Conservation (phyloP, 2,888 invertebrate genomes). For the Pseudeuparius sepicola region DNA sequence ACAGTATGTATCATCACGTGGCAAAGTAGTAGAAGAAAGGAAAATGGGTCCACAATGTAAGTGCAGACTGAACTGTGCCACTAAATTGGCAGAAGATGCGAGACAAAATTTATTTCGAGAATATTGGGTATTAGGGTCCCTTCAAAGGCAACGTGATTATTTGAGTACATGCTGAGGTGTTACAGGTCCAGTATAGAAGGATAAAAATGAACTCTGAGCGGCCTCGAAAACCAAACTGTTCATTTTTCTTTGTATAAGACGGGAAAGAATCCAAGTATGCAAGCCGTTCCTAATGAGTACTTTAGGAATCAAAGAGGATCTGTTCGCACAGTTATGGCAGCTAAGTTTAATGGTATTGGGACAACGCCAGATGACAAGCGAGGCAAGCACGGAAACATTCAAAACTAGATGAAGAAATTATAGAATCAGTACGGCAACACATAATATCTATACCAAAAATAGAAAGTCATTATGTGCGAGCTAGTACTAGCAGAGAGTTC, state of each 20-base stretch:
- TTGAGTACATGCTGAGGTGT: conserved; percentile 10
- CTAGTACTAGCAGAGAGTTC: conserved; percentile 5
- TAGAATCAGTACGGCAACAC: conserved; percentile 4
- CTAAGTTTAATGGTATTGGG: conserved; percentile 5
- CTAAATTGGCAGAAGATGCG: conserved; percentile 4
- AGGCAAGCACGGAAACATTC: conserved; percentile 3
- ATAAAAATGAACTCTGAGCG: conserved; percentile 5
- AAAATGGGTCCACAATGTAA: conserved; percentile 9
- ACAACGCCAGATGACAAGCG: conserved; percentile 6
- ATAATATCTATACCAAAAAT: conserved; percentile 6
- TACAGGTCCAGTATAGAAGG: conserved; percentile 8
- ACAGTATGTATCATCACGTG: too few relatives aligned
- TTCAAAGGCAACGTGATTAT: conserved; percentile 11
- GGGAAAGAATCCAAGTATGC: background rate
- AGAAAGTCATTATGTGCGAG: conserved; percentile 5
- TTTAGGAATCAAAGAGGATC: conserved; percentile 2
- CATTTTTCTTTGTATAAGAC: too few relatives aligned
- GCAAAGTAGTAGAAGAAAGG: conserved; percentile 8
- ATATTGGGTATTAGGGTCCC: conserved; percentile 7
- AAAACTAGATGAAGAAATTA: conserved; percentile 4
- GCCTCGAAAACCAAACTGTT: too few relatives aligned
- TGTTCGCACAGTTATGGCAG: conserved; percentile 4
- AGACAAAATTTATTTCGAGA: conserved; percentile 6
- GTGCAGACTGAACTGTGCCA: conserved; percentile 9
- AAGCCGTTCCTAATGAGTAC: conserved; percentile 2